Evolutionary conservation across 2,113 vertebrate genomes (phyloP), one percentile per base, ranked within the genome.

Genomic region (Rhinopomastus cyanomelas): DNA sequence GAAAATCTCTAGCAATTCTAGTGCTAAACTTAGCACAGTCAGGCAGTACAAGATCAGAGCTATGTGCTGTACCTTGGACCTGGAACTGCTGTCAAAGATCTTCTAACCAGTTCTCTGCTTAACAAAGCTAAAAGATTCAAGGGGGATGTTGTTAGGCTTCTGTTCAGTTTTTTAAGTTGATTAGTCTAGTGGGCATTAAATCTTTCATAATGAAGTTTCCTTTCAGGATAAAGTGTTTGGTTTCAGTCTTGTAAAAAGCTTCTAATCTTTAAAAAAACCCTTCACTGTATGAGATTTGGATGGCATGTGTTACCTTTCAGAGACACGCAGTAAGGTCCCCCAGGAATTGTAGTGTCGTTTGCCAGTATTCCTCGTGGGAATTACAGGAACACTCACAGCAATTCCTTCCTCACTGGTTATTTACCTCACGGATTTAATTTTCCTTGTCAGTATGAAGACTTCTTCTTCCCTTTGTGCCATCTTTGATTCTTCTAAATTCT

Each of bases 11-110:
- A 88, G 85, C 52, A 93, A 60, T 29, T 25, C 55, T 48, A 55
- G 55, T 75, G 78, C 93, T 96, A 97, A 96, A 95, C 81, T 96
- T 97, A 96, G 89, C 79, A 16, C 84, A 93, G 89, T 91, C 94
- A 96, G 36, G 90, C 92, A 88, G 74, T 92, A 69, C 42, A 52
- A 89, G 94, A 95, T 96, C 92, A 97, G 96, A 97, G 94, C 62
- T 90, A 19, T 79, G 56, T 76, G 72, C 86, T 93, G 37, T 93
- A 90, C 74, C 90, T 60, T 21, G 36, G 91, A 86, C 95, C 92
- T 95, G 90, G 42, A 96, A 93, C 32, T 81, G 85, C 88, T 95
- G 87, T 94, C 90, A 96, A 82, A 89, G 84, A 76, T 79, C 91
- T 95, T 96, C 95, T 94, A 96, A 90, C 91, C 85, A 60, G 56